Conservation (phyloP, 2,113 vertebrate species). For the Eclectus roratus region DNA sequence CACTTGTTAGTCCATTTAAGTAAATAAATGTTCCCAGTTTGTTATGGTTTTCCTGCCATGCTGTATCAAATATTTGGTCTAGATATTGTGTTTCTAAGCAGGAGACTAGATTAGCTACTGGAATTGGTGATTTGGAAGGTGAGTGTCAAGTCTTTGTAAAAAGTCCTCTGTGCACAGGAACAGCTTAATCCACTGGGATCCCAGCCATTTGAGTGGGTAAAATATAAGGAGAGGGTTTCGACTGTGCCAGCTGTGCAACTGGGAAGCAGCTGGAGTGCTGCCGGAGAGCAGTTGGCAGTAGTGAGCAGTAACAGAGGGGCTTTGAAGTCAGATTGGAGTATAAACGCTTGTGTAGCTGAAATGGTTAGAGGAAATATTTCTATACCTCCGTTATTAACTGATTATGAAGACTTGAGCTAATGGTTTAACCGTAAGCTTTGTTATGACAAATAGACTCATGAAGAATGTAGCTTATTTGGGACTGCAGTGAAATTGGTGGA, state of each 20-base stretch:
- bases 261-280: slow-evolving; percentile 50
- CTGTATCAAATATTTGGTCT: accelerated
- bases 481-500: not conserved
- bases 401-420: not conserved
- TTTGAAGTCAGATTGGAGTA: not conserved
- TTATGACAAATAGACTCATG: not conserved
- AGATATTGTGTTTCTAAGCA: not conserved
- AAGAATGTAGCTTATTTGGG: not conserved
- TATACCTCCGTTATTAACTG: not conserved
- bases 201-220: not conserved
- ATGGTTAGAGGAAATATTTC: not conserved
- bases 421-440: not conserved
- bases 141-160: not conserved
- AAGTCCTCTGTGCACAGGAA: not conserved
- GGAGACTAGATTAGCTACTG: not conserved
- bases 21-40: not conserved
- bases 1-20: not conserved
- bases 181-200: not conserved
- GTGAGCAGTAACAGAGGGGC: slow-evolving; percentile 32
- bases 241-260: slow-evolving; percentile 24
- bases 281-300: slow-evolving; percentile 2
- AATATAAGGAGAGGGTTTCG: not conserved
- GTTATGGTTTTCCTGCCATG: accelerated
- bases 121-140: not conserved
- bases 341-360: slow-evolving; percentile 47